These are phyloP conservation scores for Pimpla rufipes DNA, from an alignment of 2,888 invertebrate genomes.

Conservation along the genomic window DNA sequence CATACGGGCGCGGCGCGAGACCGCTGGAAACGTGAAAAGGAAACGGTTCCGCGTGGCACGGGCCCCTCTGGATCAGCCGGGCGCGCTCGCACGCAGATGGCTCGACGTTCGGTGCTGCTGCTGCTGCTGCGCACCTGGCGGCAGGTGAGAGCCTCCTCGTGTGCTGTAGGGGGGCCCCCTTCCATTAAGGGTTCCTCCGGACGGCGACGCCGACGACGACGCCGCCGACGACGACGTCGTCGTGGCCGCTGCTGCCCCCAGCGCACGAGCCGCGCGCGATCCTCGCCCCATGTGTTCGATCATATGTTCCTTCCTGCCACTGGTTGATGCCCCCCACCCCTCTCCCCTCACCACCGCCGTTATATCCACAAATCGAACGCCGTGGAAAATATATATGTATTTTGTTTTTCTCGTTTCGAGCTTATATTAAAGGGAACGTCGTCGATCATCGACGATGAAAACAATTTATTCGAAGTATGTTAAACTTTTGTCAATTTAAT, in stretches of 20 bases:
- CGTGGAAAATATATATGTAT: background rate
- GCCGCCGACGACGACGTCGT: slow-evolving; percentile 19
- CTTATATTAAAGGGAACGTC: background rate
- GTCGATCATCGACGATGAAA: background rate
- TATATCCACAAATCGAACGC: slow-evolving; percentile 1
- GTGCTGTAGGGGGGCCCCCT: slow-evolving; percentile 73
- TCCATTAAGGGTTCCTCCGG: slow-evolving; percentile 59
- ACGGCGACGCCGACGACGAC: background rate
- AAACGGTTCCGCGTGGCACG: slow-evolving; percentile 78
- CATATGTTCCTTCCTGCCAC: slow-evolving; percentile 60
- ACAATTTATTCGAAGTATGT: background rate
- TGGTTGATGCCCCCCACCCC: slow-evolving; percentile 15
- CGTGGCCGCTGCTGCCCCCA: background rate
- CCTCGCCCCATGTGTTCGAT: slow-evolving; percentile 58
- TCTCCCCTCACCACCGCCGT: background rate
- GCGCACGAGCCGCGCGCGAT: background rate
- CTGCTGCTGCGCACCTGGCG: slow-evolving; percentile 79
- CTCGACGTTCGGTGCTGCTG: slow-evolving; percentile 66
- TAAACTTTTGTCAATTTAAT: background rate
- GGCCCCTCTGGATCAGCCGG: slow-evolving; percentile 72
- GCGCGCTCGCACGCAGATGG: slow-evolving; percentile 78
- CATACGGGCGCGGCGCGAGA: slow-evolving; percentile 62
- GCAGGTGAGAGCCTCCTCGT: slow-evolving; percentile 77
- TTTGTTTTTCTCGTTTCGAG: background rate
- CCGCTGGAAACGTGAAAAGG: slow-evolving; percentile 67